Evolutionary conservation across 2,797 vertebrate genomes (phyloP).

Genomic region (Myripristis murdjan): DNA sequence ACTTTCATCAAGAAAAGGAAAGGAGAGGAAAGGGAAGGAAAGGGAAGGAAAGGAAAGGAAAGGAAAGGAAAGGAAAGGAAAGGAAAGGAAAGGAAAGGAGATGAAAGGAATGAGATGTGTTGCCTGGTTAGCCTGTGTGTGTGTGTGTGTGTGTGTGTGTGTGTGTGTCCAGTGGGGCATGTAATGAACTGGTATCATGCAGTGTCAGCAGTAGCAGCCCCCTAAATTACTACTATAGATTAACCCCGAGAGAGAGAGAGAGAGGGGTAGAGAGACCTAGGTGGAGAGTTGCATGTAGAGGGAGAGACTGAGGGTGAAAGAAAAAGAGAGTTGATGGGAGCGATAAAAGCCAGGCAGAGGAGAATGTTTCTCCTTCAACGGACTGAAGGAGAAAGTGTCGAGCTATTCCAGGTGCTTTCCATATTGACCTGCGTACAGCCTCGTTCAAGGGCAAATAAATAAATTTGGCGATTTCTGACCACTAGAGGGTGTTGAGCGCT

Average conservation of each 20-base stretch:
- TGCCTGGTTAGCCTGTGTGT: neutral
- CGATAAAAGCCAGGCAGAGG: neutral
- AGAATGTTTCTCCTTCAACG: slow-evolving; percentile 28
- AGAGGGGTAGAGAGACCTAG: slow-evolving; percentile 20
- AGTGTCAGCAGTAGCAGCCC: slow-evolving; percentile 62
- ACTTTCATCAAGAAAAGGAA: no score
- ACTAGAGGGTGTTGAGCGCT: no score
- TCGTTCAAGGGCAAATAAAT: no score
- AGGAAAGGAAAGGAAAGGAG: neutral
- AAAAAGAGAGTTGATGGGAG: neutral
- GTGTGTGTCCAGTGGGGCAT: slow-evolving; percentile 41
- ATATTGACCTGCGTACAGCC: no score
- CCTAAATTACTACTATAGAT: slow-evolving; percentile 66
- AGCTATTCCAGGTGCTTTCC: no score
- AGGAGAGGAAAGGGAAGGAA: neutral
- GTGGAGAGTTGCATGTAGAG: neutral
- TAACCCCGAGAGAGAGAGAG: slow-evolving; percentile 50
- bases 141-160: slow-evolving; percentile 2
- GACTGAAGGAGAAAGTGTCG: no score
- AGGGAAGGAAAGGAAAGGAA: neutral
- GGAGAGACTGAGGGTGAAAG: neutral
- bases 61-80: neutral
- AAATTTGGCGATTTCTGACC: no score
- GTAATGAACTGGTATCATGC: slow-evolving; percentile 70
- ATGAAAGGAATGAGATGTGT: no score